Percentiles rank a stretch among this genome's conserved stretches.
phyloP scores from a whole-genome alignment of 2,888 invertebrate genomes.

The Tromatobia lineatoria region DNA sequence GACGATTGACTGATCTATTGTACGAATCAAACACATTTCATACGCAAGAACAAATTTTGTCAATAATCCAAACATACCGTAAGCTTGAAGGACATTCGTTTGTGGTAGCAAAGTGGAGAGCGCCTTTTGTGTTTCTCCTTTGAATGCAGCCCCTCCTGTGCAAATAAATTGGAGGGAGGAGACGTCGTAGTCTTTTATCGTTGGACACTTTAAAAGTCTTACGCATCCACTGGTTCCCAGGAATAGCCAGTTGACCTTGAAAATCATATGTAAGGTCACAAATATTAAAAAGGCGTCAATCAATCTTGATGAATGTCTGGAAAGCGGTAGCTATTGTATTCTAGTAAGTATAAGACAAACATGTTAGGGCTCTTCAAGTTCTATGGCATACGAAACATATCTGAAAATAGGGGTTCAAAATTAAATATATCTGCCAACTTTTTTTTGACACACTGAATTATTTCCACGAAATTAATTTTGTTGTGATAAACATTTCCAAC shows the following conservation, averaged over 20 bases:
- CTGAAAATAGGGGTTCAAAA: too few relatives aligned
- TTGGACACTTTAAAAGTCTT: conserved; percentile 66
- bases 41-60: neutral
- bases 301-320: neutral
- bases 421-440: too few relatives aligned
- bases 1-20: too few relatives aligned
- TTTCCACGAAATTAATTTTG: too few relatives aligned
- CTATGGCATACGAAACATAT: too few relatives aligned
- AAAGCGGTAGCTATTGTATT: neutral
- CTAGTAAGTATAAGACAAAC: neutral
- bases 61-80: conserved; percentile 68
- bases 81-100: conserved; percentile 65
- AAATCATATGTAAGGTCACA: neutral
- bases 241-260: conserved; percentile 71
- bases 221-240: conserved; percentile 72
- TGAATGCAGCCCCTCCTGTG: conserved; percentile 71
- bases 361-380: neutral
- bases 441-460: too few relatives aligned
- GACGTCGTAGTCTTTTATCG: conserved; percentile 69
- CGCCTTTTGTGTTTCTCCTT: conserved; percentile 59
- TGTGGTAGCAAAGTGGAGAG: conserved; percentile 62
- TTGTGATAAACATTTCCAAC: too few relatives aligned
- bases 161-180: conserved; percentile 65
- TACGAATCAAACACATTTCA: too few relatives aligned
- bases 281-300: neutral